phyloP scores from a whole-genome alignment of 2,888 invertebrate genomes.

The Capitulum mitella region DNA sequence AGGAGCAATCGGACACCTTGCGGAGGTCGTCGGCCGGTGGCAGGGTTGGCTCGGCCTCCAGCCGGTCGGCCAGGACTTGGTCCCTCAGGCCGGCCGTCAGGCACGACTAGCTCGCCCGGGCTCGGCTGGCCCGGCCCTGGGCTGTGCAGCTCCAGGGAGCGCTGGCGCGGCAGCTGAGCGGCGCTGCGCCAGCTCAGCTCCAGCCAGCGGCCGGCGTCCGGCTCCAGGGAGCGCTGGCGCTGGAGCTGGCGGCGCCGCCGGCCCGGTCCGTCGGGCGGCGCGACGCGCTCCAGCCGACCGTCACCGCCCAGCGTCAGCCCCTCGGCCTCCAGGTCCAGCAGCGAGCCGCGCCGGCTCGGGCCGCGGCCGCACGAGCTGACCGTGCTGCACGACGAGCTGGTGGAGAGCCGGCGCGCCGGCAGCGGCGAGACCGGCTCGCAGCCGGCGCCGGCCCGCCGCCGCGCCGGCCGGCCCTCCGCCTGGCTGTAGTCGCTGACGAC shows the following conservation, averaged over 20 bases:
- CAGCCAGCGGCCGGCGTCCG: too few species aligned
- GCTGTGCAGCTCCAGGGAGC: background rate
- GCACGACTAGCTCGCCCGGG: background rate
- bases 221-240: background rate
- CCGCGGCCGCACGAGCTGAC: slow-evolving; percentile 31
- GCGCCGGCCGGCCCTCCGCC: slow-evolving; percentile 1
- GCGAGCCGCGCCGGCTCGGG: slow-evolving; percentile 41
- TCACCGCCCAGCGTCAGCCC: slow-evolving; percentile 54
- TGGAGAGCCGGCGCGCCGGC: slow-evolving; percentile 54
- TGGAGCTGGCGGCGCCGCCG: background rate
- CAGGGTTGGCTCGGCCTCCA: background rate
- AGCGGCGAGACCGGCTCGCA: background rate
- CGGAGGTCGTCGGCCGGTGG: background rate
- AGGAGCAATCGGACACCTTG: background rate
- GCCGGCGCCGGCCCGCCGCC: background rate
- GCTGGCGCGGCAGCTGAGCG: background rate
- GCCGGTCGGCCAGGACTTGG: background rate
- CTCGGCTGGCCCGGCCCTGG: too few species aligned
- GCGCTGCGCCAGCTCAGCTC: background rate
- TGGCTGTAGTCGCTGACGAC: slow-evolving; percentile 69
- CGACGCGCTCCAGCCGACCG: slow-evolving; percentile 79
- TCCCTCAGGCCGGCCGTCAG: background rate
- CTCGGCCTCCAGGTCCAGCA: slow-evolving; percentile 32
- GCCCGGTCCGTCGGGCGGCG: slow-evolving; percentile 52
- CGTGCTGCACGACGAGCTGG: slow-evolving; percentile 59